These are phyloP conservation scores for Enteromius mattozi DNA, from an alignment of 2,797 vertebrate species.

Conservation along the genomic window DNA sequence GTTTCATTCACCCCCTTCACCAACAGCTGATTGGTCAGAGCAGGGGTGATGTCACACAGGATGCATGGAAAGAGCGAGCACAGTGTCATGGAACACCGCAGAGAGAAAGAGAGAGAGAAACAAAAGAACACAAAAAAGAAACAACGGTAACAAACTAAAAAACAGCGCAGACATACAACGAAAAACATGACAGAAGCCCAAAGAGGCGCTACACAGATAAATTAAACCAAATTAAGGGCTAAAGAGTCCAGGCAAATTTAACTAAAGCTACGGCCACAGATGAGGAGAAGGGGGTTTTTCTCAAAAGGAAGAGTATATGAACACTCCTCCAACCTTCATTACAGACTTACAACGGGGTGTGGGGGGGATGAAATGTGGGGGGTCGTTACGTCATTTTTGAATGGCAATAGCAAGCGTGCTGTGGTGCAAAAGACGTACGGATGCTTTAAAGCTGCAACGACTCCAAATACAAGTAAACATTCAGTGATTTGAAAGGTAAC, in stretches of 20 bases:
- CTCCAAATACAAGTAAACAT: slow-evolving; percentile 39
- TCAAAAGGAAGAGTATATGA: slow-evolving; percentile 12
- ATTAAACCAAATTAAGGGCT: slow-evolving; percentile 72
- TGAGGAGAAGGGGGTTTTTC: slow-evolving; percentile 56
- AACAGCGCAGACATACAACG: slow-evolving; percentile 72
- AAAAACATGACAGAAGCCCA: slow-evolving; percentile 66
- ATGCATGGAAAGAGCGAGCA: slow-evolving; percentile 91
- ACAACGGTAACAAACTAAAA: slow-evolving; percentile 87
- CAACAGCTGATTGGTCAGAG: slow-evolving; percentile 97
- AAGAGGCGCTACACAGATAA: slow-evolving; percentile 83
- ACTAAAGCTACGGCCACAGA: slow-evolving; percentile 77
- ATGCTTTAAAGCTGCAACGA: slow-evolving; percentile 52
- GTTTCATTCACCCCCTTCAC: slow-evolving; percentile 99
- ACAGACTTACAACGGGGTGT: slow-evolving; percentile 42
- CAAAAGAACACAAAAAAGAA: slow-evolving; percentile 81
- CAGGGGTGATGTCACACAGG: slow-evolving; percentile 92
- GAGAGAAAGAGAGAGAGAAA: slow-evolving; percentile 76
- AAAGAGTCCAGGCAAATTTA: slow-evolving; percentile 83
- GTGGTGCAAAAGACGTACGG: slow-evolving; percentile 40
- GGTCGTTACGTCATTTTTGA: slow-evolving; percentile 47
- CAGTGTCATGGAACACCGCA: slow-evolving; percentile 84
- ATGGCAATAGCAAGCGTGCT: slow-evolving; percentile 62
- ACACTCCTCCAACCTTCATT: slow-evolving; percentile 42
- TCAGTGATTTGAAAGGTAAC: slow-evolving; percentile 43
- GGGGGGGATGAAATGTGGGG: slow-evolving; percentile 57